Evolutionary conservation across 1,140 invertebrate genomes (phyloP), one percentile per base, ranked within the genome.

Genomic region (Calosoma granatense): DNA sequence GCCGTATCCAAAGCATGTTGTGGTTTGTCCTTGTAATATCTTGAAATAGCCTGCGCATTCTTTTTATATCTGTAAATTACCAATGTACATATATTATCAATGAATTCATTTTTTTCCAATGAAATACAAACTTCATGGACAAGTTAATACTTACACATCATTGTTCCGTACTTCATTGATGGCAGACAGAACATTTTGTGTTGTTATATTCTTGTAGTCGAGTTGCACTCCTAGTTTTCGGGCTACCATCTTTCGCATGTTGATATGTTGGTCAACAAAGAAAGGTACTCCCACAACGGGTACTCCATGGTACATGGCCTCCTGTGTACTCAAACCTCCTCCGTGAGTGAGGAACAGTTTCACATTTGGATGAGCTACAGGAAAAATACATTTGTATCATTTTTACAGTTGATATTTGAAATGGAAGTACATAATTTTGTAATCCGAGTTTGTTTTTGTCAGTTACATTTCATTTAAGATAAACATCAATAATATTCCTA

Each of bases 231-330:
- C 19, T 57, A 51, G 3, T 56, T 60, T 19, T 60, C 55, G 15
- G 61, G 59, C 23, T 57, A 23, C 69, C 59, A 20, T 62, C 59
- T n/a, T 67, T 63, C 15, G 70, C 2, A 63, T 57, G 55, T 71
- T 72, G 4, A 56, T 61, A 52, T 60, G 56, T 58, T 72, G 69
- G 58, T 72, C 70, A 4, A 56, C 63, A 54, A 58, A 68, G 19
- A 72, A 59, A 2, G 72, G 72, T 17, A 73, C 66, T 15, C 67
- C 67, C 1, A 81, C 39, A 9, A 80, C 59, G 2, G 80, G 79
- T 1, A 77, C 70, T n/a, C 74, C 77, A 59, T 71, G 64, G 56
- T 76, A 72, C 0, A 76, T 64, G 2, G 73, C 70, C 64, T 82
- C 80, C 20, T 56, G 63, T 4, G 58, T 67, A 51, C 66, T 61